A percentile compares a stretch with the other conserved stretches of the same genome.
phyloP scores from a whole-genome alignment of 2,888 invertebrate species.

The Cyrtodaria siliqua region DNA sequence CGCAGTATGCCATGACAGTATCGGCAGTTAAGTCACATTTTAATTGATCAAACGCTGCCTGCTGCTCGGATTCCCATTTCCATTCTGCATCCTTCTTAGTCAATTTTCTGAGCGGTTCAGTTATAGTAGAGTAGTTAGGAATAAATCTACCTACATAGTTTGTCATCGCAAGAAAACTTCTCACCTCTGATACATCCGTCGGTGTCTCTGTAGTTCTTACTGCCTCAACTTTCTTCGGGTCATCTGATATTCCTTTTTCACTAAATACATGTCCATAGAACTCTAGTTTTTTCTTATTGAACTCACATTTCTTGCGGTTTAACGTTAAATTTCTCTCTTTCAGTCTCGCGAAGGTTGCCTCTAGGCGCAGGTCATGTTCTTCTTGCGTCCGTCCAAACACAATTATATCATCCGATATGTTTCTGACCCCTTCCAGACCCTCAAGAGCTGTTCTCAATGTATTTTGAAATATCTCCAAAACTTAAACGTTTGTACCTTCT shows the following conservation, averaged over 20 bases:
- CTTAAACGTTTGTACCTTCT: conserved; percentile 12
- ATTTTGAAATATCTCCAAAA: conserved; percentile 30
- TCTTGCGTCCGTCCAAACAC: conserved; percentile 56
- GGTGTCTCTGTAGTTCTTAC: too few relatives aligned
- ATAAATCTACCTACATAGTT: conserved; percentile 69
- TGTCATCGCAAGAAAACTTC: conserved; percentile 66
- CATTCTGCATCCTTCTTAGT: conserved; percentile 46
- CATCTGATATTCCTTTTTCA: conserved; percentile 39
- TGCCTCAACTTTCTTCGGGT: conserved; percentile 58
- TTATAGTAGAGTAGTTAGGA: conserved; percentile 52
- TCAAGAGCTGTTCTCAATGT: neutral
- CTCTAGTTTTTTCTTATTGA: conserved; percentile 50
- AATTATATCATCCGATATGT: conserved; percentile 68
- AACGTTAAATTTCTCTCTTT: conserved; percentile 46
- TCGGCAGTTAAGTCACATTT: conserved; percentile 31
- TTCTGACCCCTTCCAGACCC: conserved; percentile 38
- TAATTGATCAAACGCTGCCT: conserved; percentile 56
- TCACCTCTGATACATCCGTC: conserved; percentile 49
- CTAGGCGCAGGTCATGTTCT: conserved; percentile 54
- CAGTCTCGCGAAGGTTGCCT: conserved; percentile 37
- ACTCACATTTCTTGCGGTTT: conserved; percentile 55
- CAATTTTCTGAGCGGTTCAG: conserved; percentile 63
- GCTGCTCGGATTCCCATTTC: conserved; percentile 50
- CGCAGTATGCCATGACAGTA: conserved; percentile 50
- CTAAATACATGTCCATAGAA: conserved; percentile 41